phyloP scores from a whole-genome alignment of 2,888 invertebrate genomes.

The Parascotia fuliginaria region DNA sequence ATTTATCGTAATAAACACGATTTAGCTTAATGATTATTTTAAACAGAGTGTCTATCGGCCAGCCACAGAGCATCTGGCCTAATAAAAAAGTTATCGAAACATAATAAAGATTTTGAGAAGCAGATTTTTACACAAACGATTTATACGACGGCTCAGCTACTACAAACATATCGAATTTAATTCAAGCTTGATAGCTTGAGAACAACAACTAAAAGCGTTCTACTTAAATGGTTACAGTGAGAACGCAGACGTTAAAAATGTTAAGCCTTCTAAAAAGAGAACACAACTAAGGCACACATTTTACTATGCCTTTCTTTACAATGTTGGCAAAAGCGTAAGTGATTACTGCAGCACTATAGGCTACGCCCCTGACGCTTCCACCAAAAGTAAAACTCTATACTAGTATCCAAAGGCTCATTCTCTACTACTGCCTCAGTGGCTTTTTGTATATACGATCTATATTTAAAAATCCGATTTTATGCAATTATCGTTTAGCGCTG shows the following conservation, averaged over 20 bases:
- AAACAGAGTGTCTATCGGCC: constrained; percentile 42
- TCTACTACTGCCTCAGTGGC: too few species aligned
- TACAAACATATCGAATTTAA: constrained; percentile 56
- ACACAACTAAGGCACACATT: constrained; percentile 44
- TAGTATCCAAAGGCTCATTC: too few species aligned
- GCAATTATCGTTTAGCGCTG: too few species aligned
- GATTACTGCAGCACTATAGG: too few species aligned
- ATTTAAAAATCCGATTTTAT: too few species aligned
- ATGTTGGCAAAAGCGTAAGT: too few species aligned
- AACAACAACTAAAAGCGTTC: constrained; percentile 63
- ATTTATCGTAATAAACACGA: constrained; percentile 21
- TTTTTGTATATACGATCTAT: too few species aligned
- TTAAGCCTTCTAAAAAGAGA: constrained; percentile 57
- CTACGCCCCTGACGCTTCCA: too few species aligned
- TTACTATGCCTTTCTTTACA: constrained; percentile 22
- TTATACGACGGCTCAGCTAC: constrained; percentile 44
- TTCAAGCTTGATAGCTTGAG: constrained; percentile 59
- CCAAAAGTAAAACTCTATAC: too few species aligned
- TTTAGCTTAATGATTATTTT: constrained; percentile 41
- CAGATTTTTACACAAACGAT: constrained; percentile 47
- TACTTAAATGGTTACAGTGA: constrained; percentile 58
- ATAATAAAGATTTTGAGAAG: constrained; percentile 43
- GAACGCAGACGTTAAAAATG: constrained; percentile 58
- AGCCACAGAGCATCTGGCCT: constrained; percentile 57
- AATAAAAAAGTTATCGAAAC: constrained; percentile 56